Base-by-base conservation (phyloP, 2,888 invertebrate species). In the Hyalella azteca region DNA sequence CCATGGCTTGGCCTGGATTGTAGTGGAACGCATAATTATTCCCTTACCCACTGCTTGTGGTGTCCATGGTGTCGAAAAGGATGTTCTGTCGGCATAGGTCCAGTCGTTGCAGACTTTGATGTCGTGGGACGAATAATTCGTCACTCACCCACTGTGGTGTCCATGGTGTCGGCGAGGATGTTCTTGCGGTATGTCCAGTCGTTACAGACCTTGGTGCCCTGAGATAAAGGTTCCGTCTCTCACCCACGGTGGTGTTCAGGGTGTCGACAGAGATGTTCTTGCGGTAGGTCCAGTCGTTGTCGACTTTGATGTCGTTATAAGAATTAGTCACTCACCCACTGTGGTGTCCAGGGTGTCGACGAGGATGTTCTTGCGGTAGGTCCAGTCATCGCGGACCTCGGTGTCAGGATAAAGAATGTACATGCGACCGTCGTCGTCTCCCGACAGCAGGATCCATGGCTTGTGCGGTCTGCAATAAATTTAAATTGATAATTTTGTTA, bases 401-500 rank as follows among this genome's bases (percentile, higher is more conserved):
- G 85, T 84, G 36, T 78, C 75, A 1, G 86, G 86, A 54, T 84
- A 81, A 78, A 87, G 79, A 77, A 86, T 82, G 82, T 86, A 86
- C 82, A 86, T 85, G 4, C 82, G 78, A 1, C 86, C 86, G 80
- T 87, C 87, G 75, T 86, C 87, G 84, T 87, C 87, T 19, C 87
- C 87, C 54, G 86, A 86, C n/a, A 87, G 76, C n/a, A 86, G 75
- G 41, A 87, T 85, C 84, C 85, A 86, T 0, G 86, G 86, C 79
- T 86, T 86, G 66, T 85, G 85, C 11, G 84, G 85, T 49, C 84
- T 85, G 66, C 11, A 26, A 22, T 41, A 39, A n/a, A n/a, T n/a
- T n/a, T n/a, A n/a, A n/a, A n/a, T n/a, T n/a, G n/a, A n/a, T n/a
- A n/a, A n/a, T n/a, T n/a, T n/a, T n/a, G n/a, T n/a, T n/a, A n/a